These are phyloP conservation scores for Isichthys henryi DNA, from an alignment of 2,113 vertebrate genomes.

Conservation along the genomic window DNA sequence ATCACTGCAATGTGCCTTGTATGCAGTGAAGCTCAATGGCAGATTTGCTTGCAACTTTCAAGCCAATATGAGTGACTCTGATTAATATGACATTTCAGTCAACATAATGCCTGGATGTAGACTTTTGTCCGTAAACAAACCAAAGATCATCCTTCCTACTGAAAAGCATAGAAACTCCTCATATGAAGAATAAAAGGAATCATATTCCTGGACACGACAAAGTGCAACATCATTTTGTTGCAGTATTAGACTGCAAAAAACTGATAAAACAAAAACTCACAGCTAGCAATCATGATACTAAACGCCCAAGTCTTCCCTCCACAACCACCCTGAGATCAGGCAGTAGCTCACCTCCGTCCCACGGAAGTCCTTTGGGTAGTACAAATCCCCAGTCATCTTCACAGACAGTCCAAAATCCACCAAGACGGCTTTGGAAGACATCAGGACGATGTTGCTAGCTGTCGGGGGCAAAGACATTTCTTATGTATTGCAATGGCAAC, in stretches of 20 bases:
- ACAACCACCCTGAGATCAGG: neutral
- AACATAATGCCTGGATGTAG: neutral
- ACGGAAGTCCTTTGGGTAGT: slow-evolving; percentile 84
- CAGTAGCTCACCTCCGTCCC: slow-evolving; percentile 81
- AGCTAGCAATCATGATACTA: neutral
- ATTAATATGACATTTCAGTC: neutral
- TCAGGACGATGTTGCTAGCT: slow-evolving; percentile 97
- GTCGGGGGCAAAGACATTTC: slow-evolving; percentile 11
- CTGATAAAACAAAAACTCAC: neutral
- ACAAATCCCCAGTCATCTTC: slow-evolving; percentile 87
- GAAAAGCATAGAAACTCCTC: neutral
- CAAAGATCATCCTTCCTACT: neutral
- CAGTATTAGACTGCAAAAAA: neutral
- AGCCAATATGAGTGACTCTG: neutral
- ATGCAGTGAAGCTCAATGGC: neutral
- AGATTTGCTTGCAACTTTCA: neutral
- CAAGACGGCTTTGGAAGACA: slow-evolving; percentile 92
- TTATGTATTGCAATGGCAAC: slow-evolving; percentile 4
- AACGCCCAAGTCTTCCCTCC: neutral
- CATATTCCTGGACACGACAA: neutral
- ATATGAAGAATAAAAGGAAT: neutral
- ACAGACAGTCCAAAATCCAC: slow-evolving; percentile 93
- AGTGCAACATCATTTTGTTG: neutral
- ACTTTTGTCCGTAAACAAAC: neutral
- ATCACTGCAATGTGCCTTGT: neutral